Evolutionary conservation across 2,888 invertebrate genomes (phyloP), one percentile per base, ranked within the genome.

Genomic region (Nowickia ferox): DNA sequence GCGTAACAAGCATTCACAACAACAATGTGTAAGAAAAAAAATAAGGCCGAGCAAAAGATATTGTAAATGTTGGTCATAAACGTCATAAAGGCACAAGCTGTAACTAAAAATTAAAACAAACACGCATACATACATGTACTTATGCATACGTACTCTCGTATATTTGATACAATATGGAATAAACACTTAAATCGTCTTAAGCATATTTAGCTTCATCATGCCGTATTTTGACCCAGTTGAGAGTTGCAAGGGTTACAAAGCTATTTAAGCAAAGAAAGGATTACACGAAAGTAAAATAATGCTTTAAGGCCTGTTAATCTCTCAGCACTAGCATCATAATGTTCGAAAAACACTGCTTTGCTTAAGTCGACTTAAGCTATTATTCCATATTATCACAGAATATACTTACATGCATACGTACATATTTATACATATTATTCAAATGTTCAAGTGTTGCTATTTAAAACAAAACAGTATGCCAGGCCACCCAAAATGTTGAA

Each of bases 51-150:
- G 57, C 63, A 44, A 59, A 85, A 63, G 19, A 46, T 42, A 46
- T 51, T 66, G 76, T 61, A 57, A 71, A 55, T 77, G 72, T 71
- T 69, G 75, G 75, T 22, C 72, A 83, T 86, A 86, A 86, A 83
- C 55, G 79, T 83, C 86, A 80, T 66, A 63, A 86, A 72, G 76
- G 79, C 79, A 76, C 79, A 80, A 79, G 38, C 61, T 79, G 72
- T 83, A 80, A 76, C 86, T 72, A 83, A 72, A 59, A 68, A 55
- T 30, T 30, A 9, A 17, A 19, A 17, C 1, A 53, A 53, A 8
- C 8, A 53, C 19, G 2, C 1, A 57, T 38, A 8, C 1, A n/a
- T 19, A 42, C 22, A 55, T 19, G 9, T 42, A n/a, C 79, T 46
- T 78, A 69, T 75, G 68, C 44, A 63, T 74, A 74, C 66, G 40